Evolutionary conservation across 2,113 vertebrate species (phyloP).

Genomic region (Semicossyphus pulcher): DNA sequence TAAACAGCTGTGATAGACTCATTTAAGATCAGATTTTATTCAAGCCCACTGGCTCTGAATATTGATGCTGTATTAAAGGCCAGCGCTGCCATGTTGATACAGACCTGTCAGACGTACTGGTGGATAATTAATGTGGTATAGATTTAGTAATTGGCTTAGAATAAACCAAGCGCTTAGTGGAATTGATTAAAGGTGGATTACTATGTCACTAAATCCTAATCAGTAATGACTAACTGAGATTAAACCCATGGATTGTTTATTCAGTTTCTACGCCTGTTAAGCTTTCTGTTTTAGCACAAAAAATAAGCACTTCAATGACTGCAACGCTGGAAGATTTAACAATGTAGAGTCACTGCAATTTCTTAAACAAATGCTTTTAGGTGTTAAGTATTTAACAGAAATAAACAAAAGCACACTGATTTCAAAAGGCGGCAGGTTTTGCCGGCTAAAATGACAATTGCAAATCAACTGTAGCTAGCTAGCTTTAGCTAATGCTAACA

Average conservation of each 20-base stretch:
- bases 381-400: background rate
- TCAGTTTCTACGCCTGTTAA: background rate
- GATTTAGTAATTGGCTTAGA: slow-evolving; percentile 44
- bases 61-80: slow-evolving; percentile 54
- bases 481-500: background rate
- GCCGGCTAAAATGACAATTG: background rate
- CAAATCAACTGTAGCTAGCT: background rate
- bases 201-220: slow-evolving; percentile 32
- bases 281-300: background rate
- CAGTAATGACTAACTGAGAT: slow-evolving; percentile 25
- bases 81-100: slow-evolving; percentile 41
- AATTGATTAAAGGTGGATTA: slow-evolving; percentile 48
- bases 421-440: background rate
- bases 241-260: background rate
- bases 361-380: background rate
- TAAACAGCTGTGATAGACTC: slow-evolving; percentile 35
- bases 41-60: slow-evolving; percentile 41
- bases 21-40: slow-evolving; percentile 48
- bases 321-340: background rate
- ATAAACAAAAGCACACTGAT: background rate
- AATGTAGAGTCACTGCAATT: rapidly evolving
- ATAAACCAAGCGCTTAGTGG: slow-evolving; percentile 23
- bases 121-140: slow-evolving; percentile 47
- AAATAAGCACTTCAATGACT: background rate
- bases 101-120: slow-evolving; percentile 16